A percentile compares a stretch with the other conserved stretches of the same genome.
These are phyloP conservation scores for Poeciliopsis occidentalis DNA, from an alignment of 2,113 vertebrate genomes.

Conservation along the genomic window DNA sequence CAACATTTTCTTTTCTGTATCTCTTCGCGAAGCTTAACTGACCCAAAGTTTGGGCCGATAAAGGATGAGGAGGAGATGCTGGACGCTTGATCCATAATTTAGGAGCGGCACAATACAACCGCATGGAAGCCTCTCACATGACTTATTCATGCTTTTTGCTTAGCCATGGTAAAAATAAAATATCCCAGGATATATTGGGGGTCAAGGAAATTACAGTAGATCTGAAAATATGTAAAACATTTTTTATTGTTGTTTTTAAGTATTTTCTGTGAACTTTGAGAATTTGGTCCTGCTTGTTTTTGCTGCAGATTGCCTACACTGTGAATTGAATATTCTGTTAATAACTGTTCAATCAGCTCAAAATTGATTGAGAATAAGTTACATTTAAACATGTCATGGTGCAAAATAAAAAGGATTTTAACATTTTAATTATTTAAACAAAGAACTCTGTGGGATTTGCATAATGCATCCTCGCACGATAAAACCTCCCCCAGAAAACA, in stretches of 20 bases:
- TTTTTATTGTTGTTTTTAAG: not conserved
- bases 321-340: no score
- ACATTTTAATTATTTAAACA: slow-evolving; percentile 34
- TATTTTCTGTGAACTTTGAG: not conserved
- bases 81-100: slow-evolving; percentile 76
- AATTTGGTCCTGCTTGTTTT: not conserved
- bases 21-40: slow-evolving; percentile 35
- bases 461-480: slow-evolving; percentile 36
- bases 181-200: slow-evolving; percentile 32
- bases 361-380: not conserved
- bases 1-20: slow-evolving; percentile 18
- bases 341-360: no score
- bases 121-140: slow-evolving; percentile 46
- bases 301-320: no score
- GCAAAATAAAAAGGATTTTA: slow-evolving; percentile 23
- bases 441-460: slow-evolving; percentile 24
- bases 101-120: slow-evolving; percentile 55
- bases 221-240: not conserved
- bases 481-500: slow-evolving; percentile 18
- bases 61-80: slow-evolving; percentile 48
- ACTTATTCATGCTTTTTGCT: slow-evolving; percentile 71
- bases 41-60: slow-evolving; percentile 28
- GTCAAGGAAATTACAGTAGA: not conserved
- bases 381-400: slow-evolving; percentile 11
- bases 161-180: slow-evolving; percentile 48